These are phyloP conservation scores for Pygocentrus nattereri DNA, from an alignment of 2,797 vertebrate genomes.

Conservation along the genomic window DNA sequence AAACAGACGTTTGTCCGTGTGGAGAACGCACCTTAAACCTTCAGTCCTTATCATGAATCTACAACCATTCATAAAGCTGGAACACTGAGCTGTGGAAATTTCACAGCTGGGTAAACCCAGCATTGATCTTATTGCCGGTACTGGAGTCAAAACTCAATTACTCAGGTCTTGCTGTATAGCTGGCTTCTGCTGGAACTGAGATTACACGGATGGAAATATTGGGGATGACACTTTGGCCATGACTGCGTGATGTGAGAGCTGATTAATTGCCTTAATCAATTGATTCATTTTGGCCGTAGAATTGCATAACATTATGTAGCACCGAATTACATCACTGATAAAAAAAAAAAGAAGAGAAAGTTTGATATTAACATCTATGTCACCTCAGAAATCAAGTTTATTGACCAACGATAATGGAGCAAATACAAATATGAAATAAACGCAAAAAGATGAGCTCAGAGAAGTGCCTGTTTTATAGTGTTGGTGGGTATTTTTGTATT, in stretches of 20 bases:
- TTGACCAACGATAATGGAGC: not conserved
- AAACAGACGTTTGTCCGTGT: too few species aligned
- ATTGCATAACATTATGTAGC: not conserved
- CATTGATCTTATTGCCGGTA: constrained; percentile 18
- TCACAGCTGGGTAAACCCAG: constrained; percentile 20
- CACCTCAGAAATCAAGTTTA: not conserved
- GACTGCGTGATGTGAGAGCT: not conserved
- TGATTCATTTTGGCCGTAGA: not conserved
- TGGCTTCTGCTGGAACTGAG: constrained; percentile 28
- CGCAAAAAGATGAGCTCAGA: too few species aligned
- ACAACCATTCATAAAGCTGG: not conserved
- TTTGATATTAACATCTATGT: constrained; percentile 5
- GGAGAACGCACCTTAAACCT: constrained; percentile 9
- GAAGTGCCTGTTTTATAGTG: not conserved
- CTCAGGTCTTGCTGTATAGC: not conserved
- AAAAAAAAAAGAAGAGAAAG: not conserved
- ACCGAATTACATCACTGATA: not conserved
- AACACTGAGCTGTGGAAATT: constrained; percentile 34
- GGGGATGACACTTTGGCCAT: not conserved
- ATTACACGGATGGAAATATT: constrained; percentile 34
- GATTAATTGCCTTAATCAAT: not conserved
- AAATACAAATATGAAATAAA: not conserved
- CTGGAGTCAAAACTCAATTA: constrained; percentile 17
- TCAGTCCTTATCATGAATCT: constrained; percentile 18
- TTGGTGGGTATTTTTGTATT: not conserved